These are phyloP conservation scores for Phortica okadai DNA, from an alignment of 2,888 invertebrate genomes.

Conservation along the genomic window DNA sequence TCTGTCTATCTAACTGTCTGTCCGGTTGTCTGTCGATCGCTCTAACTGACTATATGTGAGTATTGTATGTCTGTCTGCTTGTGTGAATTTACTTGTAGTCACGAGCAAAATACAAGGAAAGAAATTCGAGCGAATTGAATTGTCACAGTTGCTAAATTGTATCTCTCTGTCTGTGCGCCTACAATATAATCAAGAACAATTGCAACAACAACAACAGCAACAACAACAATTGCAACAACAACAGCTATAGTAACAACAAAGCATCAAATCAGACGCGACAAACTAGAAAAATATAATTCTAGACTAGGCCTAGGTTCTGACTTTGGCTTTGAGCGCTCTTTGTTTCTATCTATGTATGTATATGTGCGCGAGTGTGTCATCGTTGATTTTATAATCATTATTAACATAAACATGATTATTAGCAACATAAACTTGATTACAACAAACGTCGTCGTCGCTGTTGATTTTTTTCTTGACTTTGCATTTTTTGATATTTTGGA, in stretches of 20 bases:
- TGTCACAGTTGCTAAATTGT: slow-evolving; percentile 39
- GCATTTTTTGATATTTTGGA: slow-evolving; percentile 20
- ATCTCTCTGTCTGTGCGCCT: background rate
- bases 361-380: background rate
- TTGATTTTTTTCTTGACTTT: slow-evolving; percentile 13
- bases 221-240: background rate
- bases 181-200: background rate
- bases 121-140: slow-evolving; percentile 33
- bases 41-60: background rate
- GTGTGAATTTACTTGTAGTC: slow-evolving; percentile 5
- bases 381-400: background rate
- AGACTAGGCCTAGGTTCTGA: slow-evolving; percentile 65
- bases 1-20: background rate
- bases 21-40: background rate
- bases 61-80: background rate
- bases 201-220: slow-evolving; percentile 17
- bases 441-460: slow-evolving; percentile 21
- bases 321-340: slow-evolving; percentile 57
- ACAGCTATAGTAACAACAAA: background rate
- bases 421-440: slow-evolving; percentile 34
- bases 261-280: background rate
- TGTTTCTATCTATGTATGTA: background rate
- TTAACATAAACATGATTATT: slow-evolving; percentile 5
- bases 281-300: slow-evolving; percentile 15
- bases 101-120: slow-evolving; percentile 5